Percentiles rank a stretch among this genome's conserved stretches.
Conservation (phyloP, 2,113 vertebrate species). For the Paracyprichromis sp. region DNA sequence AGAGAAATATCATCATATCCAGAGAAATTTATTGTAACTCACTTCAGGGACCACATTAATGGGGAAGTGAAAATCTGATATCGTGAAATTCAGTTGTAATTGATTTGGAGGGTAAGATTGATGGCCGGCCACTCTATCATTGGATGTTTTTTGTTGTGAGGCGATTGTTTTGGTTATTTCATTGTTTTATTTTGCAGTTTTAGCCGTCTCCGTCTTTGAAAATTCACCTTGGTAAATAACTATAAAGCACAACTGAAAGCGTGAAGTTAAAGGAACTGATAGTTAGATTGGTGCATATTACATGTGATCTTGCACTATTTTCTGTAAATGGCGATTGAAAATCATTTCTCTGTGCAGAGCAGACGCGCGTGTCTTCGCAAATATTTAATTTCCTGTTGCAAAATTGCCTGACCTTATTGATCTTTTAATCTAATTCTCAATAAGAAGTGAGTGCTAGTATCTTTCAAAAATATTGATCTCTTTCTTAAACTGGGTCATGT, state of each 20-base stretch:
- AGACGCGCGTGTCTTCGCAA: background rate
- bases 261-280: background rate
- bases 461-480: background rate
- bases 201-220: background rate
- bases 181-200: background rate
- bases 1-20: background rate
- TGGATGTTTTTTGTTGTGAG: background rate
- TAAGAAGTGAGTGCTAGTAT: background rate
- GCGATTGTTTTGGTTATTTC: background rate
- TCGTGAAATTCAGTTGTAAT: background rate
- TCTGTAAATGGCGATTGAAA: background rate
- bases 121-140: background rate
- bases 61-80: background rate
- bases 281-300: background rate
- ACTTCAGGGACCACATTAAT: background rate
- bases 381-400: background rate
- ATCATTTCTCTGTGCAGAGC: background rate
- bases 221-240: background rate
- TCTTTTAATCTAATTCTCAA: background rate
- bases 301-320: background rate
- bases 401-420: background rate
- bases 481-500: background rate
- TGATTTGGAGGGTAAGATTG: background rate
- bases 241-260: background rate
- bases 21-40: background rate